Percentiles rank a stretch among this genome's conserved stretches.
phyloP scores from a whole-genome alignment of 2,888 invertebrate species.

The Pyrocoelia pectoralis region DNA sequence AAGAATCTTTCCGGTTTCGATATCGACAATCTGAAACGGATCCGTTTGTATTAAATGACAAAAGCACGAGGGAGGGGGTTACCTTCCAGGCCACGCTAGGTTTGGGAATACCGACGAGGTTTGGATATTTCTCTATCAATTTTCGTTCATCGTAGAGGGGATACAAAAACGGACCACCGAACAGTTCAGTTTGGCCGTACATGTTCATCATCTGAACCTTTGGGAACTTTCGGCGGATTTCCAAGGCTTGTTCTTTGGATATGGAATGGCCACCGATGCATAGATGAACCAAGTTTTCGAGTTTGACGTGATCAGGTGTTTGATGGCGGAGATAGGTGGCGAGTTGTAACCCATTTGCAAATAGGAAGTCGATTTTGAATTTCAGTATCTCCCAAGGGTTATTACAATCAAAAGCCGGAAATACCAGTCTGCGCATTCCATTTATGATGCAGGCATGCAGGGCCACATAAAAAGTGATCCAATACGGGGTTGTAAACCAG shows the following conservation, averaged over 20 bases:
- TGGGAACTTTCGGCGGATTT: background rate
- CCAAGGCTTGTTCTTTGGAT: background rate
- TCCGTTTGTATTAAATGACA: background rate
- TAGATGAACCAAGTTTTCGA: background rate
- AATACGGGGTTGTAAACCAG: background rate
- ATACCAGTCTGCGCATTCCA: background rate
- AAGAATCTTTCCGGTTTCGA: background rate
- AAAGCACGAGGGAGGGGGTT: constrained; percentile 54
- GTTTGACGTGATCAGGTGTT: background rate
- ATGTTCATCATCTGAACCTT: background rate
- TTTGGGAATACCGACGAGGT: background rate
- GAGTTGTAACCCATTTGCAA: background rate
- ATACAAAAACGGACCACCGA: background rate
- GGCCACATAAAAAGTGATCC: background rate
- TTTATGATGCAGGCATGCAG: background rate
- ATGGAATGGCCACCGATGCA: background rate
- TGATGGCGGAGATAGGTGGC: too few species aligned
- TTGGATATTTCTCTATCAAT: background rate
- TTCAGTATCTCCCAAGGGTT: background rate
- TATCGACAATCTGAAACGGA: background rate
- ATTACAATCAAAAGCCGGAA: background rate
- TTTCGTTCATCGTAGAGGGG: background rate
- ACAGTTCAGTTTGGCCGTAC: background rate
- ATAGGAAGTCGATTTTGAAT: background rate
- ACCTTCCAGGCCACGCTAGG: background rate